A percentile compares a stretch with the other conserved stretches of the same genome.
These are phyloP conservation scores for Sciaenops ocellatus DNA, from an alignment of 2,797 vertebrate genomes.

Conservation along the genomic window DNA sequence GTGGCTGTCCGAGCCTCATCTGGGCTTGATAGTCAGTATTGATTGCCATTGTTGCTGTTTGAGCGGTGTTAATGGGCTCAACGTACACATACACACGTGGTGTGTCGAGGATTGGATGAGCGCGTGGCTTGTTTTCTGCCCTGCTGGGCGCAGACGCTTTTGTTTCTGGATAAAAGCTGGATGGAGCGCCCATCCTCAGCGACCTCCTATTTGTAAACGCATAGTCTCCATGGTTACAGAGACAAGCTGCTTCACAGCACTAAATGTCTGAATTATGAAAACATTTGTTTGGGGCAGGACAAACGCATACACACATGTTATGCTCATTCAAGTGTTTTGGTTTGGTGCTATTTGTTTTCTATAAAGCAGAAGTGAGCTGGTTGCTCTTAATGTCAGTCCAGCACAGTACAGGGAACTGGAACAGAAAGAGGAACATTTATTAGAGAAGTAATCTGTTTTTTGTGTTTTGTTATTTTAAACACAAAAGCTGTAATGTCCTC, in stretches of 20 bases:
- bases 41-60: constrained; percentile 46
- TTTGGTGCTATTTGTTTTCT: constrained; percentile 26
- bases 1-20: constrained; percentile 13
- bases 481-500: constrained; percentile 25
- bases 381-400: constrained; percentile 22
- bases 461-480: background rate
- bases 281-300: constrained; percentile 57
- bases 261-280: constrained; percentile 76
- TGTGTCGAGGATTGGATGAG: constrained; percentile 38
- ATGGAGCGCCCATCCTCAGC: constrained; percentile 46
- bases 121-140: constrained; percentile 61
- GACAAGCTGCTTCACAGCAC: constrained; percentile 65
- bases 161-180: constrained; percentile 59
- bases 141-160: constrained; percentile 61
- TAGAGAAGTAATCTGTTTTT: constrained; percentile 49
- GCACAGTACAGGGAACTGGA: constrained; percentile 49
- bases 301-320: constrained; percentile 7
- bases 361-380: constrained; percentile 66
- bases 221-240: constrained; percentile 73
- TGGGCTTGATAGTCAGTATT: constrained; percentile 26
- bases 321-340: constrained; percentile 39
- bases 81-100: constrained; percentile 31
- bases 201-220: constrained; percentile 62
- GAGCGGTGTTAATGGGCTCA: constrained; percentile 40
- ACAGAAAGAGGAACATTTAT: constrained; percentile 33